Conservation (phyloP, 92 coral and sea anemone genomes). For the Virgularia gustaviana region DNA sequence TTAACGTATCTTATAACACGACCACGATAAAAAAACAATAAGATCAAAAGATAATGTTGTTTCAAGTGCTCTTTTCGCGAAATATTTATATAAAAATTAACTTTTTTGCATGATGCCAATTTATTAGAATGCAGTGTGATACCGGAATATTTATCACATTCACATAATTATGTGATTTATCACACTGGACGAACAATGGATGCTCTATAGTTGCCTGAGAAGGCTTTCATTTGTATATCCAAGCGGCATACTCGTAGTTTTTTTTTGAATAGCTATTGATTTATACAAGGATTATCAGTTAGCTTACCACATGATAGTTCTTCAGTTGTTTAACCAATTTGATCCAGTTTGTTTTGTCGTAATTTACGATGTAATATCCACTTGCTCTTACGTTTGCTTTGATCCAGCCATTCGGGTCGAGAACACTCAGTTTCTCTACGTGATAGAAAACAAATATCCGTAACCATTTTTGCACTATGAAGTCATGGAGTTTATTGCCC, state of each 20-base stretch:
- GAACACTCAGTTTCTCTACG: conserved; percentile 30
- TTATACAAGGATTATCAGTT: not conserved
- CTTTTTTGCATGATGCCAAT: no score
- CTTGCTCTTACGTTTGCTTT: conserved; percentile 56
- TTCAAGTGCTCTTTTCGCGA: no score
- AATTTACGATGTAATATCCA: conserved; percentile 62
- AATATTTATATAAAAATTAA: no score
- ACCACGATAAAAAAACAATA: no score
- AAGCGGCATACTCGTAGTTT: not conserved
- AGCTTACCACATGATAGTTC: conserved; percentile 50
- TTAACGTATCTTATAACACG: no score
- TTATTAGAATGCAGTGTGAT: no score
- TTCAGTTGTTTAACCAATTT: conserved; percentile 54
- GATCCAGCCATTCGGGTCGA: conserved; percentile 51
- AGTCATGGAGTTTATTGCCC: no score
- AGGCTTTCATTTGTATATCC: not conserved
- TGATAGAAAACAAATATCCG: no score
- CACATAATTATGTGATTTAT: not conserved
- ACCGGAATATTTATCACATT: no score
- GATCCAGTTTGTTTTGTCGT: conserved; percentile 60
- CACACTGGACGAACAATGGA: not conserved
- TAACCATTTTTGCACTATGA: no score
- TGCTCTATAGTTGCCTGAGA: not conserved
- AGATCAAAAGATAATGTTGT: no score
- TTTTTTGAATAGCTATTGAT: not conserved